These are phyloP conservation scores for Typhlichthys eigenmanni DNA, from an alignment of 2,797 vertebrate species.

Conservation along the genomic window DNA sequence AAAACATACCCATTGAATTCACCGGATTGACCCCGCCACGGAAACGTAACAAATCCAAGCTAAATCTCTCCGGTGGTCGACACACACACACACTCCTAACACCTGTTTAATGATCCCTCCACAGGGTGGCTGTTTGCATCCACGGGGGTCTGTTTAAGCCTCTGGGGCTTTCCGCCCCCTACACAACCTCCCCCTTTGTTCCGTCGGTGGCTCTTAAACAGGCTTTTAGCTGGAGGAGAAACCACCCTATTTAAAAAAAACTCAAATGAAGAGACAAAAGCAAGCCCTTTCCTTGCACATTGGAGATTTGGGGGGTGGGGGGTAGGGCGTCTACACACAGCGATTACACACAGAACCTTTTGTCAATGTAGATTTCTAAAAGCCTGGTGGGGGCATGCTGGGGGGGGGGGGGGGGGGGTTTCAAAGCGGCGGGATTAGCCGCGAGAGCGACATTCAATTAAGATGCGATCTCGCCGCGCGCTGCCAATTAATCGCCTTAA, in stretches of 20 bases:
- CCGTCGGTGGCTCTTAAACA: conserved; percentile 59
- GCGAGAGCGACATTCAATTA: conserved; percentile 76
- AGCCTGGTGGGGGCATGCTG: conserved; percentile 59
- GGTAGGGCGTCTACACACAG: conserved; percentile 34
- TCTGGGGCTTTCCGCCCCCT: conserved; percentile 31
- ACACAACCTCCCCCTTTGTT: conserved; percentile 17
- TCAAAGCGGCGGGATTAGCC: conserved; percentile 57
- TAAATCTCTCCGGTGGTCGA: conserved; percentile 57
- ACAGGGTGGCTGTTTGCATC: conserved; percentile 50
- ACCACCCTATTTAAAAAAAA: conserved; percentile 59
- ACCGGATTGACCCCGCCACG: conserved; percentile 14
- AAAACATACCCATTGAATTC: conserved; percentile 1
- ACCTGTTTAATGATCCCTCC: conserved; percentile 25
- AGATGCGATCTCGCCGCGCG: conserved; percentile 69
- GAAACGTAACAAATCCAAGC: conserved; percentile 34
- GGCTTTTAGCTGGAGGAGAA: conserved; percentile 57
- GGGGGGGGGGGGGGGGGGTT: conserved; percentile 52
- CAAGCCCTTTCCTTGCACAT: conserved; percentile 42
- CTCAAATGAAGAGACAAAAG: conserved; percentile 66
- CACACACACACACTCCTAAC: conserved; percentile 13
- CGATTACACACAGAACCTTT: conserved; percentile 70
- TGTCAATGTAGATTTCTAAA: conserved; percentile 66
- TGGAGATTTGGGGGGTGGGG: conserved; percentile 31
- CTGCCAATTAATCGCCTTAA: conserved; percentile 75
- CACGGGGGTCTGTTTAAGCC: conserved; percentile 42